Percentiles rank a stretch among this genome's conserved stretches.
phyloP scores from a whole-genome alignment of 2,797 vertebrate genomes.

The Micrastur ruficollis region DNA sequence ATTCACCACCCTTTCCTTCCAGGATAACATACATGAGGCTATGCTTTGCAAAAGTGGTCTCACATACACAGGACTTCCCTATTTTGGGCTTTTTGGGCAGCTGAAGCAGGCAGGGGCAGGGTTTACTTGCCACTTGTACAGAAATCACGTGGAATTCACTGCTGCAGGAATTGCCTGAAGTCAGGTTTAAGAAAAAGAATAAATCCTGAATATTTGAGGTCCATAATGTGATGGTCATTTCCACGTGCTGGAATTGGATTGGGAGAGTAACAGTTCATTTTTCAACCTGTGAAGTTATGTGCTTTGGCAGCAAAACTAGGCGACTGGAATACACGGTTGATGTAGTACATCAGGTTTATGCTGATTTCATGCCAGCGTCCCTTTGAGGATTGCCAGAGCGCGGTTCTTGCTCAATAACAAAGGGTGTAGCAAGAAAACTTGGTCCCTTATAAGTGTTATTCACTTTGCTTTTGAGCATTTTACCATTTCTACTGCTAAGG shows the following conservation, averaged over 20 bases:
- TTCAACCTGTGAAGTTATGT: background rate
- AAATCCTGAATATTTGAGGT: background rate
- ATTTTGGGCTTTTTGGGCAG: background rate
- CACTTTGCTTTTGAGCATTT: background rate
- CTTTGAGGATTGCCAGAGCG: background rate
- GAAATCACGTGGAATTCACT: background rate
- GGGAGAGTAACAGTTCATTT: background rate
- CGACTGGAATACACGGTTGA: background rate
- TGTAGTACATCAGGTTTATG: background rate
- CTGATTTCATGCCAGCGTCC: background rate
- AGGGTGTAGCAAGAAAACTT: background rate
- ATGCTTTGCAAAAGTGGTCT: background rate
- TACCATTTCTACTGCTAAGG: background rate
- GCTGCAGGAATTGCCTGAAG: background rate
- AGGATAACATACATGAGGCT: background rate
- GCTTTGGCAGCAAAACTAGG: background rate
- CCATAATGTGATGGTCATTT: background rate
- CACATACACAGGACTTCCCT: accelerated
- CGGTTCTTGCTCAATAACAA: background rate
- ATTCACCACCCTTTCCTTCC: background rate
- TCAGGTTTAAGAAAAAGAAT: background rate
- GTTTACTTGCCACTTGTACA: background rate
- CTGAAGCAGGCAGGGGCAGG: background rate
- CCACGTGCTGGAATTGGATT: background rate
- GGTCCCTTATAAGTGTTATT: background rate